A percentile compares a stretch with the other conserved stretches of the same genome.
Evolutionary conservation across 2,888 invertebrate genomes (phyloP).

Genomic region (Tipula vernalis): DNA sequence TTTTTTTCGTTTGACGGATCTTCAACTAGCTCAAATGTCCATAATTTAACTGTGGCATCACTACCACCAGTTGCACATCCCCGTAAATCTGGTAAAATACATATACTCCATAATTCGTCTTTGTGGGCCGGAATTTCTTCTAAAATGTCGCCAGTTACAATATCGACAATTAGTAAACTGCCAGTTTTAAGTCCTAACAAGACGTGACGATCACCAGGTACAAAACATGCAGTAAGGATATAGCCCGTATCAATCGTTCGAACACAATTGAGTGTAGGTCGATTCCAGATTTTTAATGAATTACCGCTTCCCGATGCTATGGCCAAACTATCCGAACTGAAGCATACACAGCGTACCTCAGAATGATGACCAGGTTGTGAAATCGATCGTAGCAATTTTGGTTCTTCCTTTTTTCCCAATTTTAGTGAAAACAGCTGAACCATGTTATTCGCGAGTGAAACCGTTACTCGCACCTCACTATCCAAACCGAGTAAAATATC

Average conservation of each 20-base stretch:
- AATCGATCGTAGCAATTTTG: slow-evolving; percentile 49
- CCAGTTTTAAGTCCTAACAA: slow-evolving; percentile 81
- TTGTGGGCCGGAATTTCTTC: slow-evolving; percentile 76
- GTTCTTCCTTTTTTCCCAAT: slow-evolving; percentile 41
- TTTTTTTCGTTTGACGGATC: slow-evolving; percentile 50
- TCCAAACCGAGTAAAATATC: slow-evolving; percentile 57
- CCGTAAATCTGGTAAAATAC: slow-evolving; percentile 67
- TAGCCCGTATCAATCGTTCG: slow-evolving; percentile 55
- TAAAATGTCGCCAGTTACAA: slow-evolving; percentile 65
- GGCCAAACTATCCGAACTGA: slow-evolving; percentile 83
- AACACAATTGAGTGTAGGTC: slow-evolving; percentile 50
- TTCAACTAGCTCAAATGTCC: slow-evolving; percentile 80
- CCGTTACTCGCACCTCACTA: slow-evolving; percentile 54
- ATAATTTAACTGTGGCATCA: slow-evolving; percentile 84
- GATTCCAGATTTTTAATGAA: slow-evolving; percentile 88
- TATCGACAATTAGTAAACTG: slow-evolving; percentile 66
- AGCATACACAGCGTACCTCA: slow-evolving; percentile 74
- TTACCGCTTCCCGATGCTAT: slow-evolving; percentile 79
- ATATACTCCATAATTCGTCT: slow-evolving; percentile 66
- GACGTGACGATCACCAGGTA: slow-evolving; percentile 82
- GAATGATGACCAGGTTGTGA: slow-evolving; percentile 73
- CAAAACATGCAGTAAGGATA: slow-evolving; percentile 63
- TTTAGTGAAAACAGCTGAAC: slow-evolving; percentile 52
- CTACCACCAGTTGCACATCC: slow-evolving; percentile 77
- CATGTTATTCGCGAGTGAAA: slow-evolving; percentile 58